Evolutionary conservation across 2,113 vertebrate species (phyloP), one percentile per base, ranked within the genome.

Genomic region (Rousettus leschenaultii): DNA sequence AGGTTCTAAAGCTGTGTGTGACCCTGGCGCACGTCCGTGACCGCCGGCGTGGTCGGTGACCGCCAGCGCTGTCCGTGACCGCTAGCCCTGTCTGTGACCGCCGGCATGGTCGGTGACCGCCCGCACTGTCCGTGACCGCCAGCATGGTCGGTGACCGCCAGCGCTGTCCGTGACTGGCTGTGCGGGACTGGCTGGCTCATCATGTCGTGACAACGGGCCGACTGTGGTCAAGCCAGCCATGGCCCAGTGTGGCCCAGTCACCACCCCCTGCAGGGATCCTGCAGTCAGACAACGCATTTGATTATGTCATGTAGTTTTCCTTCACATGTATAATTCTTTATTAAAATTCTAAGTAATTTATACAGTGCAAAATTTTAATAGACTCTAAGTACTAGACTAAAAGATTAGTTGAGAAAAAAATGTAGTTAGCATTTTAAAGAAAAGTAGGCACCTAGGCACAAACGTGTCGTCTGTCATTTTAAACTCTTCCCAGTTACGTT

Each of bases 341-440:
- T 78, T 86, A 93, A 93, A 91, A 26, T 90, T 73, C 45, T 21
- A 24, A 73, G 61, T 93, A 70, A 57, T 71, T 93, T 68, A 73
- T 3, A 66, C 18, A 57, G n/a, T 22, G 61, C 84, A 68, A 89
- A 43, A 45, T 96, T 96, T 97, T 90, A 95, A 94, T 96, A 94
- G 85, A 66, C 79, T 95, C 70, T 92, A 40, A 87, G 89, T 97
- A 89, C 83, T 92, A 68, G 57, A 33, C 68, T 78, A 65, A 86
- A 89, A 82, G 51, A 89, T 94, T 63, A 78, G 61, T 78, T 66
- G 66, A 89, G 75, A 24, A 57, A 94, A 94, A 93, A 82, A 66
- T 89, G 63, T 57, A 79, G 35, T 88, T 84, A 65, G 22, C 33
- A 22, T 86, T 91, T 78, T n/a, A 86, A 86, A 91, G 90, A 51